Percentiles rank a stretch among this genome's conserved stretches.
phyloP scores from a whole-genome alignment of 2,113 vertebrate species.

The Mobula hypostoma region DNA sequence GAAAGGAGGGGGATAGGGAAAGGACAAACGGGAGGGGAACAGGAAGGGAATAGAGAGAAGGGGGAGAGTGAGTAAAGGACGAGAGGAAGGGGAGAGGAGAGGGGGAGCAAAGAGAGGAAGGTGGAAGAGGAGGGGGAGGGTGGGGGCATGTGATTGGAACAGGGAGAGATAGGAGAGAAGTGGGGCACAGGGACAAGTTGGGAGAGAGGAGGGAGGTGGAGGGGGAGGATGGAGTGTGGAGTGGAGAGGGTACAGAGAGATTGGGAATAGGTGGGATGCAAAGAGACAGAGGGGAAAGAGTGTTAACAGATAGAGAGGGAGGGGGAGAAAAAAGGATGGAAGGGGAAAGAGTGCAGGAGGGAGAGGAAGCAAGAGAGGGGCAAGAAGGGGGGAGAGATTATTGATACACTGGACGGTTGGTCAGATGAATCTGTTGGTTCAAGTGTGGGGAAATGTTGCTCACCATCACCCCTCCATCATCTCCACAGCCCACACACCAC shows the following conservation, averaged over 20 bases:
- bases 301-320: neutral
- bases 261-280: neutral
- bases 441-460: no score
- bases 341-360: constrained; percentile 33
- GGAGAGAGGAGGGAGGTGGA: constrained; percentile 42
- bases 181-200: constrained; percentile 36
- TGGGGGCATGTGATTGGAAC: constrained; percentile 25
- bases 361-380: neutral
- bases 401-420: no score
- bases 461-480: no score
- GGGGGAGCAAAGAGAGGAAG: neutral
- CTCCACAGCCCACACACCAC: no score
- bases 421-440: no score
- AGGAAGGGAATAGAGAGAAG: neutral
- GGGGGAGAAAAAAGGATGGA: neutral
- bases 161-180: constrained; percentile 42
- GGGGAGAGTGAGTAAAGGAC: neutral
- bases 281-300: neutral
- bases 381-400: neutral
- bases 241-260: constrained; percentile 44
- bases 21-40: neutral
- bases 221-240: constrained; percentile 48
- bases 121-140: neutral
- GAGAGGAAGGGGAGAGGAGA: no score
- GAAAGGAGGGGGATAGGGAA: constrained; percentile 8